These are phyloP conservation scores for Mohoua ochrocephala DNA, from an alignment of 2,113 vertebrate genomes.

Conservation along the genomic window DNA sequence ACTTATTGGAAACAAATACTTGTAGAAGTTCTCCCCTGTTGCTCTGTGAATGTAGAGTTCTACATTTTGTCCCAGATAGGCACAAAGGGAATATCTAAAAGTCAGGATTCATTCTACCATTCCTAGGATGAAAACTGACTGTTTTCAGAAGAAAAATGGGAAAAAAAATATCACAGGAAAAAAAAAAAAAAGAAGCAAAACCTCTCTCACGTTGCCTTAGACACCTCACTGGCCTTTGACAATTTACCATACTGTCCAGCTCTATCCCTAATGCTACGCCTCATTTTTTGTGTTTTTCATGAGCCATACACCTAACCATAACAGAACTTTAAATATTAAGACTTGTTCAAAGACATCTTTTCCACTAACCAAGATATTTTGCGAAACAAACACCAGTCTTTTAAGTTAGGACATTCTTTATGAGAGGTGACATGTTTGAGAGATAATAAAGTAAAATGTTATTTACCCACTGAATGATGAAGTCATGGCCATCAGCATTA, in stretches of 20 bases:
- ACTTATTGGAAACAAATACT: background rate
- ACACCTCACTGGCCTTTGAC: background rate
- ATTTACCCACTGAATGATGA: background rate
- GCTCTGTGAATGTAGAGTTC: background rate
- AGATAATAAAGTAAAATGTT: background rate
- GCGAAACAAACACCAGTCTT: background rate
- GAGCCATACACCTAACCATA: background rate
- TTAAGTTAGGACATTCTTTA: background rate
- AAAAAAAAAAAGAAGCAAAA: background rate
- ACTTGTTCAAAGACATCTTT: background rate
- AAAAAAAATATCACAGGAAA: background rate
- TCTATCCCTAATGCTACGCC: background rate
- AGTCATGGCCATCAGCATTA: background rate
- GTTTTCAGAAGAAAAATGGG: background rate
- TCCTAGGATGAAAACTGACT: background rate
- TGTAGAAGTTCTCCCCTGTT: background rate
- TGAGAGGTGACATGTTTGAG: background rate
- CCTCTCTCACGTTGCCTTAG: background rate
- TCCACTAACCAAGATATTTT: background rate
- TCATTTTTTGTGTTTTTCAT: background rate
- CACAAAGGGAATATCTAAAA: background rate
- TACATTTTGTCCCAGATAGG: background rate
- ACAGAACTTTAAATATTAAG: background rate
- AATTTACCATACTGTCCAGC: background rate
- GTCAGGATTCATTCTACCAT: background rate